These are phyloP conservation scores for Xestia c-nigrum DNA, from an alignment of 2,888 invertebrate species.

Conservation along the genomic window DNA sequence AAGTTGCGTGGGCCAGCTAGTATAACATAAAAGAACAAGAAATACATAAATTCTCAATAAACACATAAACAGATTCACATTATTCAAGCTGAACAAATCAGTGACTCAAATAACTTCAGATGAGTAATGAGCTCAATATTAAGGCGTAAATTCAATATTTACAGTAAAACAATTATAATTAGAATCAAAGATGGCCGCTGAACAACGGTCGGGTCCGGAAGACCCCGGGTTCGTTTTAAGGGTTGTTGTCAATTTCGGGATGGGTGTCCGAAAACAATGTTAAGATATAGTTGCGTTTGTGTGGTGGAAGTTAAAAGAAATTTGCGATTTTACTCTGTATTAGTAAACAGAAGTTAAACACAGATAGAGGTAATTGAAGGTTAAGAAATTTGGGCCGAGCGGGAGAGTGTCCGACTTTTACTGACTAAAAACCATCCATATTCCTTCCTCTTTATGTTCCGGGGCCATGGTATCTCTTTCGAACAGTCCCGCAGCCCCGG, in stretches of 20 bases:
- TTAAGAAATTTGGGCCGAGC: no score
- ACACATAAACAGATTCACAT: conserved; percentile 18
- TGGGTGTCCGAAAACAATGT: conserved; percentile 75
- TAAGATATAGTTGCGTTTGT: conserved; percentile 61
- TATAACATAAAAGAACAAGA: background rate
- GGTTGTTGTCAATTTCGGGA: conserved; percentile 70
- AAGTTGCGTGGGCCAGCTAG: no score
- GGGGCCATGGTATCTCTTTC: no score
- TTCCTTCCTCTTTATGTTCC: no score
- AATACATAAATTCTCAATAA: conserved; percentile 24
- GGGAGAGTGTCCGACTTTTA: no score
- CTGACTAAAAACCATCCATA: no score
- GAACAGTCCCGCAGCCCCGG: no score
- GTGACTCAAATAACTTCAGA: conserved; percentile 38
- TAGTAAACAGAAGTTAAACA: background rate
- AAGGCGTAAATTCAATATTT: conserved; percentile 47
- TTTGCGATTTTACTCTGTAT: conserved; percentile 15
- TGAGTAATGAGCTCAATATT: conserved; percentile 36
- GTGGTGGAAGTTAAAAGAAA: conserved; percentile 46
- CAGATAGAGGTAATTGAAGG: no score
- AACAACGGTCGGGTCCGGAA: conserved; percentile 70
- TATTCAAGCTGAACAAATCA: conserved; percentile 28
- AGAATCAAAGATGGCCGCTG: conserved; percentile 35
- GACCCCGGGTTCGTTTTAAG: conserved; percentile 66
- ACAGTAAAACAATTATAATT: conserved; percentile 46